Percentiles rank a stretch among this genome's conserved stretches.
Conservation (phyloP, 2,888 invertebrate genomes). For the Conus canariensis region DNA sequence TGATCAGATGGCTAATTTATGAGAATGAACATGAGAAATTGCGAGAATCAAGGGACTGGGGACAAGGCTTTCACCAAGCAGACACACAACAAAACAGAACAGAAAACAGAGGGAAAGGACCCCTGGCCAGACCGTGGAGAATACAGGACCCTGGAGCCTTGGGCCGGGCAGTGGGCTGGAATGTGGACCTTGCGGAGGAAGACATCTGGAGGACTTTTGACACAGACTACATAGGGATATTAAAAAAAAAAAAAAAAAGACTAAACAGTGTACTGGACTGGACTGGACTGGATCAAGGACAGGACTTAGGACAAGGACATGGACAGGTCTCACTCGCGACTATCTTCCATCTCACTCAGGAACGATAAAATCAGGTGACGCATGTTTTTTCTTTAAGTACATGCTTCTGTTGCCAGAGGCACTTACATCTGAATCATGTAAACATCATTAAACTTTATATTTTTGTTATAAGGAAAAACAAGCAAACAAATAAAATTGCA, state of each 20-base stretch:
- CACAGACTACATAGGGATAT: not conserved
- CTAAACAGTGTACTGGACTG: conserved; percentile 7
- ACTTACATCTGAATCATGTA: too few species aligned
- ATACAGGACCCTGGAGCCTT: conserved; percentile 21
- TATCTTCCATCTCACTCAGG: conserved; percentile 15
- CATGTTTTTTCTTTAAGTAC: not conserved
- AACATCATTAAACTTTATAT: too few species aligned
- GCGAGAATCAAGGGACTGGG: not conserved
- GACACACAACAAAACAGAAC: not conserved
- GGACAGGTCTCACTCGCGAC: conserved; percentile 19
- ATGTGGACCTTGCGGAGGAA: conserved; percentile 19
- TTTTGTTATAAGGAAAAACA: not conserved
- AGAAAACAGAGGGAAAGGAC: not conserved
- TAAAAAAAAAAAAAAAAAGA: not conserved
- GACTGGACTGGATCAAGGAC: conserved; percentile 8
- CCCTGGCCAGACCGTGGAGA: conserved; percentile 14
- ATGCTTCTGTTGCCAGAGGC: not conserved
- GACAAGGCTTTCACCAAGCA: not conserved
- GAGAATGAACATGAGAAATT: not conserved
- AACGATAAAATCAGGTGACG: conserved; percentile 2
- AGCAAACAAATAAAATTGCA: not conserved
- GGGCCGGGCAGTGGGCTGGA: conserved; percentile 22
- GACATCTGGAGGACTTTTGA: not conserved
- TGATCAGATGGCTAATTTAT: not conserved
- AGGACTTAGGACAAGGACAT: conserved; percentile 25